Percentiles rank a stretch among this genome's conserved stretches.
Evolutionary conservation across 2,888 invertebrate species (phyloP).

Genomic region (Cabera pusaria): DNA sequence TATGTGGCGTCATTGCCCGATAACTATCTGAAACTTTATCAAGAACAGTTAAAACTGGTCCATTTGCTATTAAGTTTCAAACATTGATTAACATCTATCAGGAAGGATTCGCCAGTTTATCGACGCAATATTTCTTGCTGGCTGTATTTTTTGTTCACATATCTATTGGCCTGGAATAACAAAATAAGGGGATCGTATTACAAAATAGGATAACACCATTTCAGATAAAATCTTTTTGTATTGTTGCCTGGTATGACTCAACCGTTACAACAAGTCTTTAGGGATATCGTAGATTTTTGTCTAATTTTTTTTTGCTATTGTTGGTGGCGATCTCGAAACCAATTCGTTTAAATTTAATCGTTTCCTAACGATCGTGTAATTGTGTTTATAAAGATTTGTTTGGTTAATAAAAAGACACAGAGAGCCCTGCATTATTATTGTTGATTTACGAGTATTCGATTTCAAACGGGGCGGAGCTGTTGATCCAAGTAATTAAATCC

Average conservation of each 20-base stretch:
- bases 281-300: constrained; percentile 12
- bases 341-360: constrained; percentile 59
- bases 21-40: too few relatives aligned
- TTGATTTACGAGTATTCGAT: constrained; percentile 69
- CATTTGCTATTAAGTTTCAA: too few relatives aligned
- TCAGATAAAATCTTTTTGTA: constrained; percentile 42
- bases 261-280: constrained; percentile 6
- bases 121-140: constrained; percentile 4
- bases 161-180: constrained; percentile 31
- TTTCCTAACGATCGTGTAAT: constrained; percentile 75
- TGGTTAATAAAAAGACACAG: constrained; percentile 62
- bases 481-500: constrained; percentile 72
- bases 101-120: too few relatives aligned
- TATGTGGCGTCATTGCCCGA: too few relatives aligned
- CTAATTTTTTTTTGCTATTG: constrained; percentile 12
- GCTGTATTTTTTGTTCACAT: constrained; percentile 12
- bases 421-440: constrained; percentile 63
- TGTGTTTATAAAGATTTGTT: constrained; percentile 77
- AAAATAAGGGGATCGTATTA: constrained; percentile 59
- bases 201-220: constrained; percentile 54
- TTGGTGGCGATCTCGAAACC: constrained; percentile 40
- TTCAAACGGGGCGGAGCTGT: constrained; percentile 62
- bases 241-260: constrained; percentile 30
- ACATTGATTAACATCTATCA: too few relatives aligned
- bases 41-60: too few relatives aligned